Base-by-base conservation (phyloP, 2,888 invertebrate genomes). In the Pemphredon lugubris region DNA sequence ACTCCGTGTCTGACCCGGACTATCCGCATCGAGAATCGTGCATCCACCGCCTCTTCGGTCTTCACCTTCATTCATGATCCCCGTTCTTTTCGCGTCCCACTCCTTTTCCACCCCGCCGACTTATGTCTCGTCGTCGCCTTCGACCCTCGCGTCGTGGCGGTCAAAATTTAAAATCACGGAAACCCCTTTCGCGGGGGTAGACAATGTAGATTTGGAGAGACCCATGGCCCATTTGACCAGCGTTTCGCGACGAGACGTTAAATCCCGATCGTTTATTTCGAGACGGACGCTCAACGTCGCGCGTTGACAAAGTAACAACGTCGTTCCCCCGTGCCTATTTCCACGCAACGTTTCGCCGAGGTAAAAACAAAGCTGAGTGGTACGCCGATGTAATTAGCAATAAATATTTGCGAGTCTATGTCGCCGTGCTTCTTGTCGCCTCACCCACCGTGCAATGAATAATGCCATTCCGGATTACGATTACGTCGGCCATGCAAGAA, bases 1-100 rank as follows among this genome's bases (percentile, higher is more conserved):
- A 79, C 77, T 79, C 74, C 59, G 57, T 32, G 59, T 48, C 77
- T 68, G 76, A 66, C 58, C 73, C 64, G 74, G 70, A 75, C 73
- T 79, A 80, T 79, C 80, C 79, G 53, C 77, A 66, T 53, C 64
- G 61, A 45, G 77, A 64, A 80, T 79, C 77, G 66, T 71, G 65
- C 65, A 58, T 77, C 57, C 77, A 53, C 61, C 66, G 54, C 44
- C 73, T 71, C 68, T 50, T 63, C 67, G 60, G 75, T 51, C 67
- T 65, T 76, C 70, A 44, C 67, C 70, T 74, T 77, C 79, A 66
- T 57, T 69, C 74, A 64, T 65, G 67, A 54, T 65, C 47, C 55
- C 77, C 50, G 1, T 34, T 4, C n/a, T n/a, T 63, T 71, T 73
- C 70, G 63, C 68, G 64, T 81, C 80, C 69, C 71, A 61, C 26